Evolutionary conservation across 2,113 vertebrate species (phyloP), one percentile per base, ranked within the genome.

Genomic region (Bettongia penicillata): DNA sequence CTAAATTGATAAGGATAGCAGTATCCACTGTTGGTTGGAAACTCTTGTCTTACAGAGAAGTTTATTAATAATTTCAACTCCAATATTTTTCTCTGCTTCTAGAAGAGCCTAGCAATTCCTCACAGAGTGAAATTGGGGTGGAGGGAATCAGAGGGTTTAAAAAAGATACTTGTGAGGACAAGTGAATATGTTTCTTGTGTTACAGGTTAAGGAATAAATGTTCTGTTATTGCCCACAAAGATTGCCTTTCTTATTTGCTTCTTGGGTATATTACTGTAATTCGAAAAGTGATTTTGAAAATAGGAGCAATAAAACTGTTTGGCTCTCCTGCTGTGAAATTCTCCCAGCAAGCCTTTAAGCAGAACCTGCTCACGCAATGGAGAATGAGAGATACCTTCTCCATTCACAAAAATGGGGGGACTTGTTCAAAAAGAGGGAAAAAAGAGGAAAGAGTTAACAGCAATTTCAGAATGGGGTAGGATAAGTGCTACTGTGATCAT

Each of bases 221-320:
- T 37, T 96, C 92, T 91, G 55, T 52, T 94, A 96, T 90, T 91
- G 26, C 68, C 3, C 68, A 24, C 26, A 92, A 93, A 95, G 61
- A 94, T 68, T 95, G 16, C 49, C 90, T 96, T 97, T 95, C 90
- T 95, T 43, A 49, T 89, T 90, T 61, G 53, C 52, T 97, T 97
- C 93, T 93, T 95, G 51, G 52, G 51, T 55, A 55, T 97, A 96
- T 96, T 96, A 97, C 94, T 93, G 91, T 96, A 97, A 97, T 97
- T 96, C 93, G 25, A 97, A 96, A 97, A 97, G 89, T 96, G 53
- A 96, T 95, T 93, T 95, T 97, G 96, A 97, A 97, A 98, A 97
- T 93, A 97, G 95, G 97, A 92, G 91, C 90, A 93, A 94, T 97
- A 97, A 97, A 97, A 95, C 16, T 94, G 49, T 95, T 95, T 96